Conservation (phyloP, 2,113 vertebrate species). For the Columba janthina region DNA sequence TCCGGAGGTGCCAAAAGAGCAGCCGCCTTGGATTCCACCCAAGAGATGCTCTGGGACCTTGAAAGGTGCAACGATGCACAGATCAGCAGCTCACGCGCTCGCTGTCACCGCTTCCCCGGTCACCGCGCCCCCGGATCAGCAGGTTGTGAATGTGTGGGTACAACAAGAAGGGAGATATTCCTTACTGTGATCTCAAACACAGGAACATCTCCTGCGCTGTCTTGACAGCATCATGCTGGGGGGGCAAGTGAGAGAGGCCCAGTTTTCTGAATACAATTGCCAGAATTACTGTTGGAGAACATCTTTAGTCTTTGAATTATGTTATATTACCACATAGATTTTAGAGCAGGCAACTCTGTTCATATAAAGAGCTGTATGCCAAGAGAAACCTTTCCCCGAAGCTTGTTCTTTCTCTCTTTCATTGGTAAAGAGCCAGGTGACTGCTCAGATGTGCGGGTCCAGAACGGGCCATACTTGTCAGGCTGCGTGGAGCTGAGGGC, state of each 20-base stretch:
- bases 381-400: neutral
- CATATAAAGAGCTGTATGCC: neutral
- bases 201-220: neutral
- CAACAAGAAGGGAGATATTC: neutral
- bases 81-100: accelerated
- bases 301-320: neutral
- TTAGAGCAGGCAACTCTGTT: neutral
- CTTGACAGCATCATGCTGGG: neutral
- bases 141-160: neutral
- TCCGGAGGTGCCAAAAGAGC: neutral
- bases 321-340: accelerated
- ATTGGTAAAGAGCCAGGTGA: neutral
- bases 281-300: accelerated
- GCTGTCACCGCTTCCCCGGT: accelerated
- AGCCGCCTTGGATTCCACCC: neutral
- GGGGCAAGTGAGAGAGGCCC: neutral
- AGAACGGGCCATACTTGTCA: accelerated
- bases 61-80: neutral
- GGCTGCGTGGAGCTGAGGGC: neutral
- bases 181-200: neutral
- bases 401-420: neutral
- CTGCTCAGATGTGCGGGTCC: neutral
- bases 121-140: neutral
- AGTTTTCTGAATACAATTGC: neutral
- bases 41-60: neutral